These are phyloP conservation scores for Gonocerus acuteangulatus DNA, from an alignment of 2,888 invertebrate genomes.

Conservation along the genomic window DNA sequence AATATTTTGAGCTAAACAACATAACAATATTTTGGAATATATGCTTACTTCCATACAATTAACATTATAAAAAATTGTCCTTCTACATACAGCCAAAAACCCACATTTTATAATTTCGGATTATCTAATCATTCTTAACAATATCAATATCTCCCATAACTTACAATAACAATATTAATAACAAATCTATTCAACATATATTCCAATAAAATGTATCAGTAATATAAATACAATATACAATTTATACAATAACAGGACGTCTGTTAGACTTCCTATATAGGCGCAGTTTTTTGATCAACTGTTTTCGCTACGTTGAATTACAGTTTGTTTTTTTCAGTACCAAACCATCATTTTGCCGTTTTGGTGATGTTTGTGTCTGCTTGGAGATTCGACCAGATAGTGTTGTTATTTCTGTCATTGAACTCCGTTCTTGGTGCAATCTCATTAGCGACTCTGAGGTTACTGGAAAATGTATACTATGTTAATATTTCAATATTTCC, in stretches of 20 bases:
- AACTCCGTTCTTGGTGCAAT: conserved; percentile 27
- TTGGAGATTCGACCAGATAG: conserved; percentile 22
- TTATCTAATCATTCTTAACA: too few species aligned
- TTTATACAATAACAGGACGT: conserved; percentile 31
- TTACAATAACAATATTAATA: too few species aligned
- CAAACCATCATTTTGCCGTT: conserved; percentile 12
- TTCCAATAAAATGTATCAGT: too few species aligned
- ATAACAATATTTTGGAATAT: not conserved
- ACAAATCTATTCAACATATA: too few species aligned
- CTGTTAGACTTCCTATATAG: conserved; percentile 27
- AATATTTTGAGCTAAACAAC: not conserved
- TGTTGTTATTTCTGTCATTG: conserved; percentile 27
- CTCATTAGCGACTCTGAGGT: conserved; percentile 32
- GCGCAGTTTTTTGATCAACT: conserved; percentile 27
- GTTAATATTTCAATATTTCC: not conserved
- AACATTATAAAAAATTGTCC: too few species aligned
- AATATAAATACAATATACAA: conserved; percentile 8
- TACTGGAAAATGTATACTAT: conserved; percentile 15
- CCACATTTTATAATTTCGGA: too few species aligned
- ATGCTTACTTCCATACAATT: not conserved
- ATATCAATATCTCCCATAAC: too few species aligned
- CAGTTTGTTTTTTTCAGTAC: conserved; percentile 22
- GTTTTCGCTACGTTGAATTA: conserved; percentile 33
- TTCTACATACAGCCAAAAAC: too few species aligned
- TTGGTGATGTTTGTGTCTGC: conserved; percentile 33